Evolutionary conservation across 2,888 invertebrate species (phyloP).

Genomic region (Phyllotreta striolata): DNA sequence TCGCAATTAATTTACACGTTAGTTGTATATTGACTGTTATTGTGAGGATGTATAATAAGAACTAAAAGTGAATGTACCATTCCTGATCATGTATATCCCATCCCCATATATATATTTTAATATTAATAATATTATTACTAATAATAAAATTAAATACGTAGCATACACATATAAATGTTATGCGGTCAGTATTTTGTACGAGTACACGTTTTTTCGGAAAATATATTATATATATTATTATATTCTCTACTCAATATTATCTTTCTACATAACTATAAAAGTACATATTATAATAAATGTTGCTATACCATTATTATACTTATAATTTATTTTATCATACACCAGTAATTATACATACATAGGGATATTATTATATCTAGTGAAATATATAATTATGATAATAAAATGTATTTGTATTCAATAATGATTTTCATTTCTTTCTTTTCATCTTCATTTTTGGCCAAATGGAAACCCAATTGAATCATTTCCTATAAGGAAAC

Average conservation of each 20-base stretch:
- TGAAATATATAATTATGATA: constrained; percentile 63
- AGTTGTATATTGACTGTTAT: constrained; percentile 56
- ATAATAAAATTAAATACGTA: constrained; percentile 54
- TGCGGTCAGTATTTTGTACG: constrained; percentile 63
- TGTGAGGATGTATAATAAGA: constrained; percentile 59
- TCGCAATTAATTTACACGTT: constrained; percentile 50
- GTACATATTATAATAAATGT: constrained; percentile 60
- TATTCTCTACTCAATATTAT: constrained; percentile 61
- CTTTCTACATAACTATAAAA: constrained; percentile 60
- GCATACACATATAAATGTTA: constrained; percentile 54
- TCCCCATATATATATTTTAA: constrained; percentile 60
- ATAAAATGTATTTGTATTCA: constrained; percentile 64
- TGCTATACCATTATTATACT: constrained; percentile 62
- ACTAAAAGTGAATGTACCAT: constrained; percentile 56
- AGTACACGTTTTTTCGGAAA: constrained; percentile 62
- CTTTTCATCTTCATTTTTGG: neutral
- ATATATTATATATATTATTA: constrained; percentile 59
- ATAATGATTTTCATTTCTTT: constrained; percentile 16
- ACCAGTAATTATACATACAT: constrained; percentile 61
- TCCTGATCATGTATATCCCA: constrained; percentile 55
- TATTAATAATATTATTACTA: constrained; percentile 49
- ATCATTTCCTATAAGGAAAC: no score
- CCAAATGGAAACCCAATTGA: neutral
- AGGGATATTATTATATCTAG: constrained; percentile 62
- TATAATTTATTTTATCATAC: constrained; percentile 62